Evolutionary conservation across 2,797 vertebrate genomes (phyloP), one percentile per base, ranked within the genome.

Genomic region (Anabacerthia variegaticeps): DNA sequence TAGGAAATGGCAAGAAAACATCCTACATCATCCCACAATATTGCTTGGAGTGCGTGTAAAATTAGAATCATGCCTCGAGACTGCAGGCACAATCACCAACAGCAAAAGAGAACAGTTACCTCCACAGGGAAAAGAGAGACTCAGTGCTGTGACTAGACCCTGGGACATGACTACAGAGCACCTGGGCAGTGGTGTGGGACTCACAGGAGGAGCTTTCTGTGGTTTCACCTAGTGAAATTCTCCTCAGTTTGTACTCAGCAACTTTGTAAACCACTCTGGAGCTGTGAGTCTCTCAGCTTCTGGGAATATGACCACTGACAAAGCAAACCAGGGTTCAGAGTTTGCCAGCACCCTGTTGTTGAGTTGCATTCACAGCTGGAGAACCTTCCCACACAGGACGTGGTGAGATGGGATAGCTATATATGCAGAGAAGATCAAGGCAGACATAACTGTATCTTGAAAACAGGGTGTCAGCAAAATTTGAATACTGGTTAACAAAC

Each of bases 141-240:
- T n/a, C 32, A 9, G 68, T 3, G 36, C 56, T 51, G 51, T 1
- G 0, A 27, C 65, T 17, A 65, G 52, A 79, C 23, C 39, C 36
- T 9, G 48, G 39, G 52, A 36, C 65, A 51, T 0, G 0, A 21
- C 72, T 28, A 32, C 51, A 67, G 37, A 71, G 71, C 5, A 3
- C 3, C 67, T 14, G 32, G 77, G 67, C 34, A 62, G n/a, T 1
- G 8, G 7, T 1, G 11, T 3, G 36, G 72, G 32, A 34, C 55
- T 34, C 27, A 12, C 32, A 32, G 88, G 23, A 68, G 52, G 10
- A 61, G 37, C n/a, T n/a, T 49, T 27, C 77, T n/a, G 41, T 7
- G 30, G 3, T 30, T 63, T 48, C 24, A 6, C 24, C 30, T 54
- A 2, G 2, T 17, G 44, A 73, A 92, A 82, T 58, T 36, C 61